Percentiles rank a stretch among this genome's conserved stretches.
phyloP scores from a whole-genome alignment of 2,797 vertebrate species.

The Micromesistius poutassou region DNA sequence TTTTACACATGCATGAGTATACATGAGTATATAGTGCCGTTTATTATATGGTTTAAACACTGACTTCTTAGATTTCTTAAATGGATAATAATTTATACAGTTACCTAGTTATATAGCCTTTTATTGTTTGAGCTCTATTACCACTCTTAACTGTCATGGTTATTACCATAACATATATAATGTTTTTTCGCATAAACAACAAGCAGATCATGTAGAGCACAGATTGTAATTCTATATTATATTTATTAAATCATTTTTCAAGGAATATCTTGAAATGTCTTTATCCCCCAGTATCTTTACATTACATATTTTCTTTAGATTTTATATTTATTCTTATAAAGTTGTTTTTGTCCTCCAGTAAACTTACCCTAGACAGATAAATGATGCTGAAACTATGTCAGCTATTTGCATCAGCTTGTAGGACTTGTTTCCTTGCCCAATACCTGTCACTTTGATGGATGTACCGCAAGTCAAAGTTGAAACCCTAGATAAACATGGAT shows the following conservation, averaged over 20 bases:
- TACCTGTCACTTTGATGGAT: slow-evolving; percentile 43
- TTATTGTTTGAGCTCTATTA: neutral
- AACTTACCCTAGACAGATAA: neutral
- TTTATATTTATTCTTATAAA: neutral
- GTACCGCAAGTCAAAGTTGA: slow-evolving; percentile 31
- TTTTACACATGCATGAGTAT: neutral
- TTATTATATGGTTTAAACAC: slow-evolving; percentile 5
- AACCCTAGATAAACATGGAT: slow-evolving; percentile 44
- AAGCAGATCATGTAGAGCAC: neutral
- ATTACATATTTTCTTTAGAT: neutral
- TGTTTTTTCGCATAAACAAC: neutral
- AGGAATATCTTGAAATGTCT: neutral
- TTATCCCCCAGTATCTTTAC: neutral
- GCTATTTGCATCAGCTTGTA: slow-evolving; percentile 21
- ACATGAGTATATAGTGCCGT: slow-evolving; percentile 1
- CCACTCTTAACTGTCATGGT: neutral
- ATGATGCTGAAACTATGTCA: slow-evolving; percentile 1
- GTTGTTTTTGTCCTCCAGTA: neutral
- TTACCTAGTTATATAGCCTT: neutral
- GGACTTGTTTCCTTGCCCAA: slow-evolving; percentile 33
- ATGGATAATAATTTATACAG: neutral
- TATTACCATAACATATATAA: neutral
- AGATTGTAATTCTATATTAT: neutral
- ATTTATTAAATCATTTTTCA: neutral
- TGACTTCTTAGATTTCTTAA: slow-evolving; percentile 2